phyloP scores from a whole-genome alignment of 2,797 vertebrate genomes.

The Xiphophorus birchmanni region DNA sequence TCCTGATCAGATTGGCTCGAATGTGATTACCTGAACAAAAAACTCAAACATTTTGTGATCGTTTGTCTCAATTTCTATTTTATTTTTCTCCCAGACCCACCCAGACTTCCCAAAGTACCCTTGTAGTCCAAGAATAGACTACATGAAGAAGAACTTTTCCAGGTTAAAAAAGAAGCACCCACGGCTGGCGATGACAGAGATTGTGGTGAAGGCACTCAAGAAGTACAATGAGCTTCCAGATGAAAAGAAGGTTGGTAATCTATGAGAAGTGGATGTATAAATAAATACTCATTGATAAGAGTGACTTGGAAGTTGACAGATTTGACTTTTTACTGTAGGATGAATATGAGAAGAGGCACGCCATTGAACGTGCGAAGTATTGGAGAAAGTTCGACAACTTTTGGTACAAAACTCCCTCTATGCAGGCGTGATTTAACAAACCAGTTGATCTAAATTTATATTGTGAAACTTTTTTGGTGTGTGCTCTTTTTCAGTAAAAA shows the following conservation, averaged over 20 bases:
- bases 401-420: slow-evolving; percentile 69
- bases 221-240: slow-evolving; percentile 84
- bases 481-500: slow-evolving; percentile 33
- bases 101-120: slow-evolving; percentile 87
- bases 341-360: slow-evolving; percentile 83
- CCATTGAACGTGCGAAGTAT: slow-evolving; percentile 80
- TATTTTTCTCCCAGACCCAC: slow-evolving; percentile 76
- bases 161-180: slow-evolving; percentile 83
- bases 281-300: not conserved
- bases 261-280: not conserved
- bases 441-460: not conserved
- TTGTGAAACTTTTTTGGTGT: not conserved
- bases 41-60: not conserved
- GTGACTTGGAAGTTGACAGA: not conserved
- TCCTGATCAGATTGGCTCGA: not conserved
- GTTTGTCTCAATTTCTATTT: not conserved
- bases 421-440: not conserved
- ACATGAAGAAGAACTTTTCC: slow-evolving; percentile 83
- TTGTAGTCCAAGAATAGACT: slow-evolving; percentile 80
- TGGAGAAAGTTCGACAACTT: slow-evolving; percentile 77
- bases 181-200: slow-evolving; percentile 75
- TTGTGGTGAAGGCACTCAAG: slow-evolving; percentile 79
- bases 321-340: slow-evolving; percentile 64
- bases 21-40: not conserved
- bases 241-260: slow-evolving; percentile 83